Evolutionary conservation across 2,888 invertebrate species (phyloP).

Genomic region (Eurytoma adleriae): DNA sequence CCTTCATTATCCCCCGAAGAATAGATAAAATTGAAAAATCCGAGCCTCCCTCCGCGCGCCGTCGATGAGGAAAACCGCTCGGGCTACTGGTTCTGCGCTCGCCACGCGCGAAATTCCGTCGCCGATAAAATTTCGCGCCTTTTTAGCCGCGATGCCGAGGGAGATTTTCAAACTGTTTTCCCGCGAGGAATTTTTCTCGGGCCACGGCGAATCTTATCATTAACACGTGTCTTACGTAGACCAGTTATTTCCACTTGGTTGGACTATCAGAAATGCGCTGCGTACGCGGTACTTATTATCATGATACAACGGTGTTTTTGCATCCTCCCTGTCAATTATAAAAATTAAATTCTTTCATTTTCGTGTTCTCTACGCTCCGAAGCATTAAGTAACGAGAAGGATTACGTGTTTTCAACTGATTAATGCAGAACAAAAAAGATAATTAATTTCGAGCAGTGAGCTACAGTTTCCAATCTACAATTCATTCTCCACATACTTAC

Average conservation of each 20-base stretch:
- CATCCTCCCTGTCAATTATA: no score
- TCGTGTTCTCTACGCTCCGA: conserved; percentile 2
- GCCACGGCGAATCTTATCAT: no score
- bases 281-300: no score
- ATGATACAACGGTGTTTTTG: no score
- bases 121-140: not conserved
- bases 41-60: not conserved
- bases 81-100: not conserved
- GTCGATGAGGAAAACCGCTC: not conserved
- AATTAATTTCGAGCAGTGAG: no score
- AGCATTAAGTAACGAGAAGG: not conserved
- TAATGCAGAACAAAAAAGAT: not conserved
- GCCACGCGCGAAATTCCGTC: no score
- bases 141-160: not conserved
- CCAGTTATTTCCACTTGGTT: no score
- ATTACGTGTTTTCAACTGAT: not conserved
- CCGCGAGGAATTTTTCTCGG: no score
- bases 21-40: conserved; percentile 19
- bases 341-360: not conserved
- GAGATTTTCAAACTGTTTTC: not conserved
- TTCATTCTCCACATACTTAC: no score
- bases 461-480: no score
- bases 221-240: no score
- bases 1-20: conserved; percentile 17
- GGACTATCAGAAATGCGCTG: no score